A percentile compares a stretch with the other conserved stretches of the same genome.
Conservation (phyloP, 2,113 vertebrate genomes). For the Microtus montanus region DNA sequence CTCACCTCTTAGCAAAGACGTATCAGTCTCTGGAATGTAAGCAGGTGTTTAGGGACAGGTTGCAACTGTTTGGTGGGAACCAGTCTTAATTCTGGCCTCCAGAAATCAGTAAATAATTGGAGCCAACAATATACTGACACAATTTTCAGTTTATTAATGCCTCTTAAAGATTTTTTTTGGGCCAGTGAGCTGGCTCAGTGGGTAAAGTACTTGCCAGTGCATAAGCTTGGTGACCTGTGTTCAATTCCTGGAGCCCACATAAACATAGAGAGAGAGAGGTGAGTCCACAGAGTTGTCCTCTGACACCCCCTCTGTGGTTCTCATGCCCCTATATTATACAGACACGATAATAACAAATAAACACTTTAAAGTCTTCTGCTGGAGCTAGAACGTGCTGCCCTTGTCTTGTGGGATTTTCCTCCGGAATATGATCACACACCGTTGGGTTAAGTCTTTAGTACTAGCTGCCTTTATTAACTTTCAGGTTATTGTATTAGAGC, state of each 20-base stretch:
- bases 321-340: not conserved
- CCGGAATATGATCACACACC: not conserved
- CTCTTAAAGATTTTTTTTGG: not conserved
- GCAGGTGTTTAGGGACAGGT: not conserved
- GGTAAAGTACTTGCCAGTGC: not conserved
- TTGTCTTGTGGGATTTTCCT: not conserved
- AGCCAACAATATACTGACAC: not conserved
- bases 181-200: not conserved
- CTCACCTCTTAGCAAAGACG: not conserved
- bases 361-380: not conserved
- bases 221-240: not conserved
- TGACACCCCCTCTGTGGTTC: not conserved
- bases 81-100: not conserved
- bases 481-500: not conserved
- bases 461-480: not conserved
- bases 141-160: not conserved
- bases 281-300: not conserved
- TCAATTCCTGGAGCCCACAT: not conserved
- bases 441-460: not conserved
- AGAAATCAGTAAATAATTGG: not conserved
- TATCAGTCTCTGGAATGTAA: not conserved
- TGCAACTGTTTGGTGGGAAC: not conserved
- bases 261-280: not conserved
- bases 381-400: not conserved
- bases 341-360: not conserved